Conservation (phyloP, 1,140 invertebrate genomes). For the Neocloeon triangulifer region DNA sequence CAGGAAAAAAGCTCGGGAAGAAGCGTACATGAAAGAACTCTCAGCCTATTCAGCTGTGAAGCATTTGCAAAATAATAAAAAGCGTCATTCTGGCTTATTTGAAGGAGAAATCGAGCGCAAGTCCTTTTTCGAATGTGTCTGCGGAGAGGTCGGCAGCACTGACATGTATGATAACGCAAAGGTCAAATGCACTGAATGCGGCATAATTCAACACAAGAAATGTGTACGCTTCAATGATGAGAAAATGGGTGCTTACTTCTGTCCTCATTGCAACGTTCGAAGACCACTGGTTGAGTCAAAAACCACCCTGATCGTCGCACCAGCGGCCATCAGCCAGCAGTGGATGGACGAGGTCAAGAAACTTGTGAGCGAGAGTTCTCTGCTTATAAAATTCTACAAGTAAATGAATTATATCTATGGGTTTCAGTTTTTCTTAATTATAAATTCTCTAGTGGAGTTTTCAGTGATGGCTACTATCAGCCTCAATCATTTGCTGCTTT, state of each 20-base stretch:
- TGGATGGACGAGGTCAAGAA: slow-evolving; percentile 51
- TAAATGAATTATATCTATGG: too few species aligned
- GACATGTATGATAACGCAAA: too few species aligned
- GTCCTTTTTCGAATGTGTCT: too few species aligned
- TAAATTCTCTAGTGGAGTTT: slow-evolving; percentile 18
- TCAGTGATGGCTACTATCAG: slow-evolving; percentile 33
- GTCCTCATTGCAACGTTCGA: slow-evolving; percentile 28
- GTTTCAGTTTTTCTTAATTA: too few species aligned
- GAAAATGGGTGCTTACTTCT: slow-evolving; percentile 27
- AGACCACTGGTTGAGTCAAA: slow-evolving; percentile 20
- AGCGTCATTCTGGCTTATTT: too few species aligned
- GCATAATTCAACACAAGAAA: slow-evolving; percentile 28
- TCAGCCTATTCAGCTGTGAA: too few species aligned
- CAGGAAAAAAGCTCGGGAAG: too few species aligned
- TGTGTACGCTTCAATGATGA: slow-evolving; percentile 30
- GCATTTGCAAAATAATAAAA: too few species aligned
- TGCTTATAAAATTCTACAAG: slow-evolving; percentile 32
- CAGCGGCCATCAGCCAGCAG: slow-evolving; percentile 37
- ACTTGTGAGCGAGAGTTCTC: slow-evolving; percentile 27
- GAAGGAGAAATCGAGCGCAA: too few species aligned
- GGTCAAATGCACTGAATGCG: slow-evolving; percentile 27
- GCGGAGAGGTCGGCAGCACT: too few species aligned
- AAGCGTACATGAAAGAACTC: too few species aligned
- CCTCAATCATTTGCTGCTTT: slow-evolving; percentile 35
- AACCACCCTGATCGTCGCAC: slow-evolving; percentile 53